phyloP scores from a whole-genome alignment of 2,797 vertebrate genomes.

The Chelon labrosus region DNA sequence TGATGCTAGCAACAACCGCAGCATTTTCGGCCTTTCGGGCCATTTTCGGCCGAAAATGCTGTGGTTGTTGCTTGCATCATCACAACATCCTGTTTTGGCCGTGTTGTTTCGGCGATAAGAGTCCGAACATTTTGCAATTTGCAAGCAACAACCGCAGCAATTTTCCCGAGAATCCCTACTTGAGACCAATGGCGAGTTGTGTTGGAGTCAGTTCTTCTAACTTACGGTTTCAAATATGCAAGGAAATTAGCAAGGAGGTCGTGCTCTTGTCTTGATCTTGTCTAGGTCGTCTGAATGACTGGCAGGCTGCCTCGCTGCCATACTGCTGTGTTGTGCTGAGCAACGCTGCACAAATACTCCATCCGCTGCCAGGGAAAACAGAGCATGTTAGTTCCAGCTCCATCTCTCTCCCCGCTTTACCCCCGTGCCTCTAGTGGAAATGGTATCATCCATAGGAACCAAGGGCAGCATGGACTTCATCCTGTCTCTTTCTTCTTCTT shows the following conservation, averaged over 20 bases:
- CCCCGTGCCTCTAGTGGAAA: conserved; percentile 32
- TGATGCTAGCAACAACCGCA: no score
- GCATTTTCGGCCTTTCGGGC: no score
- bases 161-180: conserved; percentile 3
- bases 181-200: conserved; percentile 1
- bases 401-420: conserved; percentile 23
- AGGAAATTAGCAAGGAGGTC: not conserved
- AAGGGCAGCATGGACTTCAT: conserved; percentile 39
- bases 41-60: no score
- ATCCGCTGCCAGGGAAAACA: conserved; percentile 59
- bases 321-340: conserved; percentile 54
- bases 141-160: no score
- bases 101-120: no score
- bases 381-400: conserved; percentile 45
- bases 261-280: conserved; percentile 31
- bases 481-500: conserved; percentile 18
- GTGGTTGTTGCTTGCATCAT: no score
- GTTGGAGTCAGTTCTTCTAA: conserved; percentile 2
- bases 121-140: no score
- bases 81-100: no score
- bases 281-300: conserved; percentile 30
- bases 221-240: no score
- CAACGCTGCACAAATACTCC: conserved; percentile 47
- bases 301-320: conserved; percentile 40
- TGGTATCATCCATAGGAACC: conserved; percentile 55